phyloP scores from a whole-genome alignment of 2,888 invertebrate genomes.

The Lampropteryx suffumata region DNA sequence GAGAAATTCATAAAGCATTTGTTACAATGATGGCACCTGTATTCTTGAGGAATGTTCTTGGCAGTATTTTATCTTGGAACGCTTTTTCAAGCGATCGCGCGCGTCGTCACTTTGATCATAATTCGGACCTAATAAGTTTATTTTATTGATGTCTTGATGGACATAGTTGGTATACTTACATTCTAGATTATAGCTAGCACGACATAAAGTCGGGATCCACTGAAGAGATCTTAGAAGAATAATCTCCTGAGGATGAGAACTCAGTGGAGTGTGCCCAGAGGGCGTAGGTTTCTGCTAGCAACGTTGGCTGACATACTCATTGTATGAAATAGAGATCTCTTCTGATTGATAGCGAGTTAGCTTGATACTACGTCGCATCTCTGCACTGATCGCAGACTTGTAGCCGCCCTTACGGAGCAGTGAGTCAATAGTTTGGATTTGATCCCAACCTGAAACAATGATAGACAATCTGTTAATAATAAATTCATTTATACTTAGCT shows the following conservation, averaged over 20 bases:
- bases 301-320: slow-evolving; percentile 89
- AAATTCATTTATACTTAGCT: too few species aligned
- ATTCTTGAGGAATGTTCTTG: slow-evolving; percentile 66
- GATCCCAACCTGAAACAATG: slow-evolving; percentile 94
- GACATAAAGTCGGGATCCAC: slow-evolving; percentile 41
- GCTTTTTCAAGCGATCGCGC: slow-evolving; percentile 33
- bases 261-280: slow-evolving; percentile 19
- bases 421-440: slow-evolving; percentile 98
- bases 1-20: slow-evolving; percentile 50
- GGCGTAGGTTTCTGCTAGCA: slow-evolving; percentile 88
- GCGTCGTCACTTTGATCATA: slow-evolving; percentile 68
- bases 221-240: slow-evolving; percentile 9
- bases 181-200: slow-evolving; percentile 60
- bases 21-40: slow-evolving; percentile 59
- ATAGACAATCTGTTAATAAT: too few species aligned
- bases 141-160: slow-evolving; percentile 38
- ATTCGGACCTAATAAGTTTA: slow-evolving; percentile 45
- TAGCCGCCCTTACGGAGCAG: slow-evolving; percentile 98
- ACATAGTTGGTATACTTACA: slow-evolving; percentile 67
- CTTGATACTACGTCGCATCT: slow-evolving; percentile 94
- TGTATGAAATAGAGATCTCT: slow-evolving; percentile 94
- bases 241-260: slow-evolving; percentile 12
- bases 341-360: slow-evolving; percentile 98
- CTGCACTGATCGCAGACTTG: slow-evolving; percentile 94
- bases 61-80: slow-evolving; percentile 58